Conservation (phyloP, 2,888 invertebrate species). For the Taphrorychus bicolor region DNA sequence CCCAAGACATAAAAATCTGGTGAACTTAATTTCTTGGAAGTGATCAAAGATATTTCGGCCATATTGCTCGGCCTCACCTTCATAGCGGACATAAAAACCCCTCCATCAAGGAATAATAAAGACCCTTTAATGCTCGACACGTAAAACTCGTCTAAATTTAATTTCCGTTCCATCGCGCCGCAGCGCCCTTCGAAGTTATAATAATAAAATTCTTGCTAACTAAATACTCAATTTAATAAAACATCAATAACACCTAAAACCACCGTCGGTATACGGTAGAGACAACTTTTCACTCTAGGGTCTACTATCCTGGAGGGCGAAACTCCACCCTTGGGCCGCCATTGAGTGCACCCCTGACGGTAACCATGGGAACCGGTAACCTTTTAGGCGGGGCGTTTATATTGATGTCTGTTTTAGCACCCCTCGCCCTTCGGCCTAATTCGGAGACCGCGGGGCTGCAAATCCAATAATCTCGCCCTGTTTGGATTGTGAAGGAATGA, state of each 20-base stretch:
- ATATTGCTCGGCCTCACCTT: neutral
- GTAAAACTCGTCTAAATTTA: slow-evolving; percentile 16
- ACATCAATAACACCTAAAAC: slow-evolving; percentile 42
- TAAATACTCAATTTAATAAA: slow-evolving; percentile 42
- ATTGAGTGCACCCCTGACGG: slow-evolving; percentile 49
- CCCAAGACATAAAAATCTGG: too few relatives aligned
- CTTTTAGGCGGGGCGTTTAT: slow-evolving; percentile 53
- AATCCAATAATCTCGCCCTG: slow-evolving; percentile 58
- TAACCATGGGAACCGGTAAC: slow-evolving; percentile 55
- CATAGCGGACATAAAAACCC: neutral
- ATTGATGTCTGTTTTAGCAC: slow-evolving; percentile 48
- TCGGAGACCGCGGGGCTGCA: slow-evolving; percentile 45
- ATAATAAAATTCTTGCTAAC: slow-evolving; percentile 41
- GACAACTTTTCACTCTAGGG: too few relatives aligned
- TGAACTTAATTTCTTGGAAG: too few relatives aligned
- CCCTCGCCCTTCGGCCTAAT: slow-evolving; percentile 20
- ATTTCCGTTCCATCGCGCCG: slow-evolving; percentile 13
- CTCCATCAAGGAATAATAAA: neutral
- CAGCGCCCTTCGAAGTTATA: slow-evolving; percentile 31
- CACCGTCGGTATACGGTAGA: slow-evolving; percentile 38
- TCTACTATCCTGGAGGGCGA: slow-evolving; percentile 15
- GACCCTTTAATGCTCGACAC: neutral
- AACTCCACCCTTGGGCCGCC: slow-evolving; percentile 52
- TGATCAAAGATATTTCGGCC: too few relatives aligned
- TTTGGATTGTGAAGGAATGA: slow-evolving; percentile 58